Evolutionary conservation across 2,113 vertebrate species (phyloP), one percentile per base, ranked within the genome.

Genomic region (Shinisaurus crocodilurus): DNA sequence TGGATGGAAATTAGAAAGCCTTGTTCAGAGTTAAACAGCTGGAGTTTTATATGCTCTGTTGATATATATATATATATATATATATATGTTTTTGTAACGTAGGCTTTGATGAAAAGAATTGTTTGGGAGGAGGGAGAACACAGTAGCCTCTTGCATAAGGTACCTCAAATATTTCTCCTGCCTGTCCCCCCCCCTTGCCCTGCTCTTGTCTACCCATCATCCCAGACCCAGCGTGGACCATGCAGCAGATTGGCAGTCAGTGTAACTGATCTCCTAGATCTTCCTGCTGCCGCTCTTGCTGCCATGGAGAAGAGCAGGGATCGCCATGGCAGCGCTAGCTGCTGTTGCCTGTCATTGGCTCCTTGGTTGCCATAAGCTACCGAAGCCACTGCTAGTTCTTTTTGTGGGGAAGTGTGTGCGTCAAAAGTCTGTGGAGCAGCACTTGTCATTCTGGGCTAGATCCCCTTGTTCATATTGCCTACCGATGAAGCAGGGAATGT

Each of bases 321-420:
- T 98, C 76, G 92, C 98, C 97, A 98, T 98, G 97, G 97, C 96
- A 98, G 98, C 98, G 82, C 95, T 45, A 89, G 96, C 96, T 96
- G 94, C 50, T 81, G 91, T 94, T 92, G 93, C 93, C 96, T 97
- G 94, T 95, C 94, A 98, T 98, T 98, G 98, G 98, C 94, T 98
- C 93, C 75, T 94, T 88, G 96, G 97, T 98, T 98, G 98, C 98
- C 97, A 97, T 98, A 97, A 97, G 97, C 96, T 98, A 98, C 97
- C 88, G 87, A 94, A 91, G 94, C 92, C 95, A 92, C 96, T 95
- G 85, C 91, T 89, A 89, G 87, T 86, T 95, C 94, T 95, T 92
- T 87, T 90, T 89, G 88, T 45, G 86, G 91, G 95, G 93, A 93
- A 93, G 90, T 92, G 89, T 92, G 87, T 93, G 92, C 90, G 67